A percentile compares a stretch with the other conserved stretches of the same genome.
phyloP scores from a whole-genome alignment of 2,113 vertebrate genomes.

The Neogobius melanostomus region DNA sequence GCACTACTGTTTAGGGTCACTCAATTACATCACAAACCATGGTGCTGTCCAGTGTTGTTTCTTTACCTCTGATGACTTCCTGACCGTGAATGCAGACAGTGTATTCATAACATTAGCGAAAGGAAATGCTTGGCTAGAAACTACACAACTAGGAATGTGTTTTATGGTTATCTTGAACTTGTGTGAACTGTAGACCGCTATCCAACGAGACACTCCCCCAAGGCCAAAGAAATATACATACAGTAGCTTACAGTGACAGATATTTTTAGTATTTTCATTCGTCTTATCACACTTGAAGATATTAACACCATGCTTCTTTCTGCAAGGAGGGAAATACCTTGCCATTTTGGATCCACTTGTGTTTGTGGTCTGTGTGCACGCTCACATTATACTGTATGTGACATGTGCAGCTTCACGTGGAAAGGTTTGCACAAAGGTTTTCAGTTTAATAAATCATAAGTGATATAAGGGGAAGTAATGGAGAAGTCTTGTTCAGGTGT shows the following conservation, averaged over 20 bases:
- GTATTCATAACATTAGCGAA: neutral
- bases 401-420: slow-evolving; percentile 13
- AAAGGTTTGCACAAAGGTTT: slow-evolving; percentile 12
- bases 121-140: neutral
- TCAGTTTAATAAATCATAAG: slow-evolving; percentile 52
- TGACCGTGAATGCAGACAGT: neutral
- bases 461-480: slow-evolving; percentile 12
- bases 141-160: neutral
- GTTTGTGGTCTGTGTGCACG: slow-evolving; percentile 1
- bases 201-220: neutral
- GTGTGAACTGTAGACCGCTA: neutral
- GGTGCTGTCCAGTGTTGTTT: too few relatives aligned
- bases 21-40: neutral
- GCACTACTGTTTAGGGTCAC: neutral
- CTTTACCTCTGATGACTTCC: neutral
- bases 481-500: slow-evolving; percentile 21
- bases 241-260: neutral
- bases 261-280: slow-evolving; percentile 4
- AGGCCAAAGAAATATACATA: neutral
- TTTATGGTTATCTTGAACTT: neutral
- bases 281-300: neutral
- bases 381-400: neutral
- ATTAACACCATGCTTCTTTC: neutral
- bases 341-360: neutral
- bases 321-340: neutral